Evolutionary conservation across 30 jellyfish, hydroid and myxozoan genomes (phyloP), one percentile per base, ranked within the genome.

Genomic region (Chrysaora quinquecirrha): DNA sequence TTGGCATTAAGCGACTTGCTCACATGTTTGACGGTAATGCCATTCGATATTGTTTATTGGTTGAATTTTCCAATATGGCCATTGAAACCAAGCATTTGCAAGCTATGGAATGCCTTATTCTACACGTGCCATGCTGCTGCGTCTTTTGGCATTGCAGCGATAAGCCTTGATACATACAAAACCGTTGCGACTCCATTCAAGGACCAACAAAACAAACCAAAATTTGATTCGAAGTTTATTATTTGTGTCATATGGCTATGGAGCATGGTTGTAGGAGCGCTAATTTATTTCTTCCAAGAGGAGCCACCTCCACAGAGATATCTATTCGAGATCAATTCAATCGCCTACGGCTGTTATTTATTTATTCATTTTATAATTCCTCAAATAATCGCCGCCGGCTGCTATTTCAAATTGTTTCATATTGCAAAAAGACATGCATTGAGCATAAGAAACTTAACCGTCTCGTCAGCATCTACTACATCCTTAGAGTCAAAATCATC

Each of bases 41-140:
- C 90, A 20, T 79, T 79, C 48, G 90, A 79, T 33, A 48, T 79
- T 0, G 58, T 79, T 1, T 79, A 79, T 30, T 79, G 90, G 90
- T n/a, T 62, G 6, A 29, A 79, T 4, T 79, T 79, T 43, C 90
- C 90, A 21, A 28, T 27, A 0, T 79, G 90, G 90, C 56, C 72
- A 25, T 77, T 79, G 28, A 16, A 29, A 38, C 82, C 80, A 16
- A n/a, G 47, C 22, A 20, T 46, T 1, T 79, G 90, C 52, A 79
- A 64, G 27, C 49, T 79, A 4, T 79, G 90, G 90, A 63, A 79
- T 46, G 67, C 82, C 1, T 43, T 79, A 3, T 79, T 79, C 78
- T 79, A 56, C 82, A 47, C 82, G 52, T 68, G 63, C 10, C 90
- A 56, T 61, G 48, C 90, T 19, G 30, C 78, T 1, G 20, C 83